These are phyloP conservation scores for Fringilla coelebs DNA, from an alignment of 2,797 vertebrate species.

Conservation along the genomic window DNA sequence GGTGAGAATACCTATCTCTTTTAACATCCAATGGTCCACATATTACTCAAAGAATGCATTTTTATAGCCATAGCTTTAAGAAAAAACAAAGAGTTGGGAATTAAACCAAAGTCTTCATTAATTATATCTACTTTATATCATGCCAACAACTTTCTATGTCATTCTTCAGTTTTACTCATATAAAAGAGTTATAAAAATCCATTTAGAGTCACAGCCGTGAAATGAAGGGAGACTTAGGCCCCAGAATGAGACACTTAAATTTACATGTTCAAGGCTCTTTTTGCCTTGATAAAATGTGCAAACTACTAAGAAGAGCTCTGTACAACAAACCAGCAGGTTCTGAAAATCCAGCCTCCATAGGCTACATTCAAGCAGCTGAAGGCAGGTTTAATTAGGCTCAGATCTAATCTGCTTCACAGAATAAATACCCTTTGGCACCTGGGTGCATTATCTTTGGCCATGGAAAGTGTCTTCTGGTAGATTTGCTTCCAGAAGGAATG, in stretches of 20 bases:
- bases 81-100: not conserved
- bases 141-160: not conserved
- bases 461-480: not conserved
- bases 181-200: not conserved
- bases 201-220: not conserved
- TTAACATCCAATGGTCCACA: not conserved
- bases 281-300: not conserved
- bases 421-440: not conserved
- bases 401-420: not conserved
- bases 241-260: not conserved
- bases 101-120: not conserved
- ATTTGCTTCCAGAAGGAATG: not conserved
- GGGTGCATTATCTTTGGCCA: not conserved
- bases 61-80: not conserved
- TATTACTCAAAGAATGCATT: not conserved
- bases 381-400: not conserved
- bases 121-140: not conserved
- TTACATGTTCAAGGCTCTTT: not conserved
- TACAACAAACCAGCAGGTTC: not conserved
- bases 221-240: not conserved
- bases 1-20: slow-evolving; percentile 49
- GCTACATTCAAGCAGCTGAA: not conserved
- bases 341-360: not conserved
- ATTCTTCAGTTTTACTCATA: not conserved
- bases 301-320: not conserved